These are phyloP conservation scores for Drosophila nigromelanica DNA, from an alignment of 1,140 invertebrate species.

Conservation along the genomic window DNA sequence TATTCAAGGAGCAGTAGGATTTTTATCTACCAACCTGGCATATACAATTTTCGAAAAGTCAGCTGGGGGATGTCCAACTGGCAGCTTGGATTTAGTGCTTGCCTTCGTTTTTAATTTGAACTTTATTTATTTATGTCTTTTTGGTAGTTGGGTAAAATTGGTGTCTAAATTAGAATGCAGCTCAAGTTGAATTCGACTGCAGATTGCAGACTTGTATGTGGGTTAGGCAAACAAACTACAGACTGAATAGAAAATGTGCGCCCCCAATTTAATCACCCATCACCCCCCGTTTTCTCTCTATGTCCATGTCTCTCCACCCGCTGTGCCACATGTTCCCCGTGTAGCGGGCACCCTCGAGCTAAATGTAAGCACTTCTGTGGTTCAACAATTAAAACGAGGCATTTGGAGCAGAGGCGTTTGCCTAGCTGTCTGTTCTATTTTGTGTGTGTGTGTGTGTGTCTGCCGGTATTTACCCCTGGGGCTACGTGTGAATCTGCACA, in stretches of 20 bases:
- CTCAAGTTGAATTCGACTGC: slow-evolving; percentile 57
- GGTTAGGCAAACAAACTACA: slow-evolving; percentile 68
- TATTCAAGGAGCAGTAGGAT: too few relatives aligned
- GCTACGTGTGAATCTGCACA: slow-evolving; percentile 65
- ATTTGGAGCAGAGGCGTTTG: slow-evolving; percentile 27
- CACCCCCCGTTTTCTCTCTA: background rate
- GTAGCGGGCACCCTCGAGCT: slow-evolving; percentile 29
- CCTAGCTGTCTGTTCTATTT: slow-evolving; percentile 12
- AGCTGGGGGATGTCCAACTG: slow-evolving; percentile 4
- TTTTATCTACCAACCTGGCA: background rate
- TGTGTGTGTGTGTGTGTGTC: slow-evolving; percentile 29
- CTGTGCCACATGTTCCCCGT: slow-evolving; percentile 6
- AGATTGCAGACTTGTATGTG: slow-evolving; percentile 43
- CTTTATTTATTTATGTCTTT: slow-evolving; percentile 72
- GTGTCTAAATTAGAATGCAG: slow-evolving; percentile 77
- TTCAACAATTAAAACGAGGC: slow-evolving; percentile 75
- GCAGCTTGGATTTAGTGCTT: slow-evolving; percentile 39
- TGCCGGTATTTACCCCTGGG: slow-evolving; percentile 58
- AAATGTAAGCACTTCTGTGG: slow-evolving; percentile 69
- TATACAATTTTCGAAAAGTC: slow-evolving; percentile 15
- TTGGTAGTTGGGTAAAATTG: slow-evolving; percentile 42
- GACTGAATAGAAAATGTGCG: slow-evolving; percentile 40
- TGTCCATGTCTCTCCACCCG: background rate
- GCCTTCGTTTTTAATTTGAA: slow-evolving; percentile 61
- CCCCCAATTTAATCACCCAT: slow-evolving; percentile 1